Percentiles rank a stretch among this genome's conserved stretches.
These are phyloP conservation scores for Hymenochirus boettgeri DNA, from an alignment of 2,113 vertebrate genomes.

Conservation along the genomic window DNA sequence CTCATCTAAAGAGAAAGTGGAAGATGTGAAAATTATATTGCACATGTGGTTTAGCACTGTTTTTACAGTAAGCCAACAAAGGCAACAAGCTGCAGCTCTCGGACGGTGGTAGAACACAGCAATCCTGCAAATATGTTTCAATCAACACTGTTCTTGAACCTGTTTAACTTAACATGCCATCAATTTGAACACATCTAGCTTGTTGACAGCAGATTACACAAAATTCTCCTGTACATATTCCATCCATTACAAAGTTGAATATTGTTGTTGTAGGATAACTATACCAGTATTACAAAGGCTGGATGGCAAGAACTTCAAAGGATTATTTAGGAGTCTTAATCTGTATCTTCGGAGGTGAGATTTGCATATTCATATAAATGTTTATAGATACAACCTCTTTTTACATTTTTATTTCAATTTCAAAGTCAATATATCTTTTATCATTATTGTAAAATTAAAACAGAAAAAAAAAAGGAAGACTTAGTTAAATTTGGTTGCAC, in stretches of 20 bases:
- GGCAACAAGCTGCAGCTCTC: conserved; percentile 40
- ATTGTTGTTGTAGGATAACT: too few species aligned
- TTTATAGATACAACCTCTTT: too few species aligned
- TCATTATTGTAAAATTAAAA: too few species aligned
- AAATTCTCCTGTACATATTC: not conserved
- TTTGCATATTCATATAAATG: not conserved
- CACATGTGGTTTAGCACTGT: conserved; percentile 92
- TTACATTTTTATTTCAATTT: too few species aligned
- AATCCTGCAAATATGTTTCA: conserved; percentile 64
- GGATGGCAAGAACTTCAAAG: not conserved
- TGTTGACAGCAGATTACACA: not conserved
- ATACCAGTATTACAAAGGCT: too few species aligned
- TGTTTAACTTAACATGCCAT: conserved; percentile 44
- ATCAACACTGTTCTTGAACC: conserved; percentile 54
- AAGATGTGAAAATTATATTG: conserved; percentile 80
- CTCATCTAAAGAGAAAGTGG: conserved; percentile 64
- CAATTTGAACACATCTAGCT: not conserved
- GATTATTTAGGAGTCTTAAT: not conserved
- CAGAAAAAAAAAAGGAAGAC: too few species aligned
- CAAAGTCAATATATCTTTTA: too few species aligned
- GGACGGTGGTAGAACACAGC: conserved; percentile 68
- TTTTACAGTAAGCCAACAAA: conserved; percentile 79
- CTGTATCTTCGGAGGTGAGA: not conserved
- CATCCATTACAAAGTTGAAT: not conserved
- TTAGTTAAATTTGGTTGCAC: too few species aligned